Conservation (phyloP, 1,140 invertebrate genomes). For the Trachymyrmex septentrionalis region DNA sequence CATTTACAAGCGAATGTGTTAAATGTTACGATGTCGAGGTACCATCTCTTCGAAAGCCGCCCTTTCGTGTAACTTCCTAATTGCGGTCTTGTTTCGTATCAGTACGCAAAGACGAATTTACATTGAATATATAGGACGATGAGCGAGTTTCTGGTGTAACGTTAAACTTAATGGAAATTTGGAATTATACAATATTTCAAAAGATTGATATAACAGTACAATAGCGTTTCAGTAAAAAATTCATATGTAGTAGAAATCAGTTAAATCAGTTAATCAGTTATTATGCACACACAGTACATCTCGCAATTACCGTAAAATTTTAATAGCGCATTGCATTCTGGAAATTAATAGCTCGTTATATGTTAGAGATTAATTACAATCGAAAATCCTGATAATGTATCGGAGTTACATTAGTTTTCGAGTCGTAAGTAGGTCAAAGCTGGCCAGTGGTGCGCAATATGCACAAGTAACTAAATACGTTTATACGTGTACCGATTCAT, state of each 20-base stretch:
- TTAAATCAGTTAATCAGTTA: constrained; percentile 16
- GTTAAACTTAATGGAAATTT: constrained; percentile 7
- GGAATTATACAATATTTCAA: background rate
- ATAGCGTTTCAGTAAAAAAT: background rate
- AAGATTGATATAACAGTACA: background rate
- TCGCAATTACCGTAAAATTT: constrained; percentile 6
- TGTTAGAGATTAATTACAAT: constrained; percentile 21
- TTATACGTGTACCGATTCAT: background rate
- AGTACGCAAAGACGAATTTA: constrained; percentile 13
- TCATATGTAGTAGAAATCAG: background rate
- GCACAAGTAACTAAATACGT: background rate
- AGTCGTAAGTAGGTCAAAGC: background rate
- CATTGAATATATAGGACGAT: background rate
- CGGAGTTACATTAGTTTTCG: background rate
- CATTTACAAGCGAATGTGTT: background rate
- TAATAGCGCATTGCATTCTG: background rate
- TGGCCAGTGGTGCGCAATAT: background rate
- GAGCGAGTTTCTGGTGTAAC: background rate
- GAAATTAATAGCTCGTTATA: constrained; percentile 11
- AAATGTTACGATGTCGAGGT: constrained; percentile 9
- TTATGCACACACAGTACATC: background rate
- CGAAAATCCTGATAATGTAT: background rate
- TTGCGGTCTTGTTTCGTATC: constrained; percentile 31
- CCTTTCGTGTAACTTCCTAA: constrained; percentile 9
- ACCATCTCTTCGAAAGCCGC: background rate